Evolutionary conservation across 2,797 vertebrate genomes (phyloP), one percentile per base, ranked within the genome.

Genomic region (Ispidina picta): DNA sequence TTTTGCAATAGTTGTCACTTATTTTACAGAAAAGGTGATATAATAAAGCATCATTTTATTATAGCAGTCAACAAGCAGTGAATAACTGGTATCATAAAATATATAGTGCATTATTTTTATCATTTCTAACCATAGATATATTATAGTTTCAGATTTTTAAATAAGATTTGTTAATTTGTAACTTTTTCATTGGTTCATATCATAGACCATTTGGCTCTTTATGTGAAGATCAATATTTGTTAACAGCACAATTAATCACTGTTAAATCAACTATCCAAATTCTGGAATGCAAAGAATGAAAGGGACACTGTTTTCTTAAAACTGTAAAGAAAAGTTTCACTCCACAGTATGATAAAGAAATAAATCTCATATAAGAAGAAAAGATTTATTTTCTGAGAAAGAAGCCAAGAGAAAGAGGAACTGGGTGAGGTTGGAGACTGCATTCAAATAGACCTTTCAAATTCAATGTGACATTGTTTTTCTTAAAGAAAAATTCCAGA

Each of bases 401-500:
- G 29, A 54, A 73, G 59, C 63, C 66, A 90, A 81, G 35, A 72
- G 39, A 84, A 79, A 87, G 55, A 68, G 41, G 21, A 92, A 76
- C 18, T 51, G 85, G 29, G 23, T 83, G 49, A 93, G 46, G 60
- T 6, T 78, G 33, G 19, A 89, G 58, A 81, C 59, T 86, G 22
- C n/a, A 43, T 49, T 92, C 35, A 89, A 81, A 72, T 6, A 46
- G 59, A 80, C n/a, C 65, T 93, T 91, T 83, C 74, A 90, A 89
- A 93, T 93, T 91, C 82, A 70, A 60, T 43, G 44, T 81, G 94
- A 95, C 92, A 78, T n/a, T 78, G 66, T 73, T 95, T 94, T 94
- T 83, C 63, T 91, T 87, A 90, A 87, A 18, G 7, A 88, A 89
- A 89, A 89, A 89, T 94, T 89, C 93, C 89, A 93, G 93, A 88